Evolutionary conservation across 2,888 invertebrate genomes (phyloP).

Genomic region (Leptopilina syphax): DNA sequence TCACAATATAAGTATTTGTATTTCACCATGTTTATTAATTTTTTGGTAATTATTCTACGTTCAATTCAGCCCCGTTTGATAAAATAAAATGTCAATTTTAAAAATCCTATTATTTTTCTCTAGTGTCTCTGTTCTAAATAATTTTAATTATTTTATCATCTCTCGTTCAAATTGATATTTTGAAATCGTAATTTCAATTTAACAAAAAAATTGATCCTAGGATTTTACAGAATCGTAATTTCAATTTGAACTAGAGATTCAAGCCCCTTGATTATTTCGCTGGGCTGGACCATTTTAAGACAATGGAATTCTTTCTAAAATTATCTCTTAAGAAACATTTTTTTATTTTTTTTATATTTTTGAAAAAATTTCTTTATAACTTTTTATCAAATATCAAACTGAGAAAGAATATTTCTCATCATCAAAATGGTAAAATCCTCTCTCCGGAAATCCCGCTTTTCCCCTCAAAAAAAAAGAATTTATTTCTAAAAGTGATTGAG

Average conservation of each 20-base stretch:
- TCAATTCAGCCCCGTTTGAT: constrained; percentile 3
- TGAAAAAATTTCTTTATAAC: too few relatives aligned
- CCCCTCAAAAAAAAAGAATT: neutral
- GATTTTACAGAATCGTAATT: neutral
- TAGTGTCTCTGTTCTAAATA: neutral
- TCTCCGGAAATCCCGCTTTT: constrained; percentile 23
- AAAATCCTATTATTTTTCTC: neutral
- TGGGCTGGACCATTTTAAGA: constrained; percentile 27
- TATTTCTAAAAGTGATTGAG: constrained; percentile 40
- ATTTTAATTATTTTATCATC: neutral
- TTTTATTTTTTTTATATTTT: too few relatives aligned
- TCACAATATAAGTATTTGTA: constrained; percentile 40
- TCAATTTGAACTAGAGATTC: neutral
- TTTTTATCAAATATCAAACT: neutral
- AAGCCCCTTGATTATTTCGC: constrained; percentile 10
- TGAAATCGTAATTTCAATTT: neutral
- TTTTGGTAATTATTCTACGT: constrained; percentile 46
- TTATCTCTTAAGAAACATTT: neutral
- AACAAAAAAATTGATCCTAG: too few relatives aligned
- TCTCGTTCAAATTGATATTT: neutral
- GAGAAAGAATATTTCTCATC: neutral
- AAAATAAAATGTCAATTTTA: neutral
- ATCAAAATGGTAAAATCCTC: neutral
- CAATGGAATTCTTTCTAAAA: constrained; percentile 20
- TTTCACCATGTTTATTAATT: constrained; percentile 37